A percentile compares a stretch with the other conserved stretches of the same genome.
phyloP scores from a whole-genome alignment of 2,797 vertebrate genomes.

The Neopelma chrysocephalum region DNA sequence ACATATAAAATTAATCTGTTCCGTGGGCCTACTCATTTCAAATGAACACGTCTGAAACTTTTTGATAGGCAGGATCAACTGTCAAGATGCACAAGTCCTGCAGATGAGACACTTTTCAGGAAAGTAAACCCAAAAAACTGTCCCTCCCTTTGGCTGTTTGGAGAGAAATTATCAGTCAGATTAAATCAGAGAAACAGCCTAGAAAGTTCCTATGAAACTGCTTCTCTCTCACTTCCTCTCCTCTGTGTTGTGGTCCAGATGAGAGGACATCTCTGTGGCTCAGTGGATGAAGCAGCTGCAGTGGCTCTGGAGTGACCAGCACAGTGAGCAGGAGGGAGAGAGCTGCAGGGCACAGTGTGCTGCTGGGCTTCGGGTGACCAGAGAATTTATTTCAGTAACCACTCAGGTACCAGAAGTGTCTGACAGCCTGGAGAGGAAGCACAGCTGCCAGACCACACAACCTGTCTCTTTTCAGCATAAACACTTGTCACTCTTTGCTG shows the following conservation, averaged over 20 bases:
- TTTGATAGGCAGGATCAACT: neutral
- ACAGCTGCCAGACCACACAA: neutral
- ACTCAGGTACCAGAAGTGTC: neutral
- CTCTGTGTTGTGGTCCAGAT: fast-evolving
- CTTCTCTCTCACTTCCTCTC: neutral
- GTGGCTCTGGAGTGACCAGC: neutral
- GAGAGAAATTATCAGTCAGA: neutral
- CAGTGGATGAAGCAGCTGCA: neutral
- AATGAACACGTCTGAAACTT: neutral
- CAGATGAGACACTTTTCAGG: neutral
- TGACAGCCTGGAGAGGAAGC: neutral
- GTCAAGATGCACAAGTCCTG: neutral
- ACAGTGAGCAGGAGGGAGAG: neutral
- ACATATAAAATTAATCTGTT: fast-evolving
- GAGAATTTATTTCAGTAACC: neutral
- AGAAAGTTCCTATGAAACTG: neutral
- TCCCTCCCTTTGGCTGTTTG: neutral
- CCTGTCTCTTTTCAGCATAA: neutral
- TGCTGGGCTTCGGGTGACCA: neutral
- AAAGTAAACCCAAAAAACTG: neutral
- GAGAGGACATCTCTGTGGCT: neutral
- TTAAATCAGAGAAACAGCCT: neutral
- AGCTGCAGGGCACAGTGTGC: neutral
- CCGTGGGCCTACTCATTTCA: neutral
- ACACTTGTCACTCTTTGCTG: neutral